phyloP scores from a whole-genome alignment of 2,888 invertebrate species.

The Drosophila leonis region DNA sequence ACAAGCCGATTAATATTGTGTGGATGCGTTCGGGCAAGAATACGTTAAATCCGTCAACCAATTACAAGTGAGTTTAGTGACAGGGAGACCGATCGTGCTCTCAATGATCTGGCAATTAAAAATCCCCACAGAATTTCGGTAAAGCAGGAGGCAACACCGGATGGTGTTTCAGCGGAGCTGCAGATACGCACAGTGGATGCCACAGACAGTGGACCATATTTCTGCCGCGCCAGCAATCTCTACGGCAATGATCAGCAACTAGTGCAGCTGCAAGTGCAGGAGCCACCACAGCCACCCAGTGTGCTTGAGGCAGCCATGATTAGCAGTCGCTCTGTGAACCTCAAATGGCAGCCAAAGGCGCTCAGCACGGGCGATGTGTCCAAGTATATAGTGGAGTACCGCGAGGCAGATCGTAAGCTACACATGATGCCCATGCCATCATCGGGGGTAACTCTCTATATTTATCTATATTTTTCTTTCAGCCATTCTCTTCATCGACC shows the following conservation, averaged over 20 bases:
- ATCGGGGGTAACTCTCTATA: background rate
- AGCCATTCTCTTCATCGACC: conserved; percentile 83
- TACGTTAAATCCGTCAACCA: conserved; percentile 90
- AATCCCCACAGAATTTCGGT: conserved; percentile 86
- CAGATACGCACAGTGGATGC: conserved; percentile 90
- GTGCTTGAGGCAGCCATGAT: conserved; percentile 89
- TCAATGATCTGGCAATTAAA: conserved; percentile 12
- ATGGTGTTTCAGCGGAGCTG: conserved; percentile 90
- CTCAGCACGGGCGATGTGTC: conserved; percentile 90
- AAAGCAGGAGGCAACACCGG: conserved; percentile 89
- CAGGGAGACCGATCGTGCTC: background rate
- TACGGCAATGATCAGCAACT: conserved; percentile 90
- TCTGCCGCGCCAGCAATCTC: conserved; percentile 91
- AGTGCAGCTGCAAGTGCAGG: conserved; percentile 91
- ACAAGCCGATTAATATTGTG: conserved; percentile 91
- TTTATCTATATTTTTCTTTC: conserved; percentile 4
- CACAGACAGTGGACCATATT: conserved; percentile 91
- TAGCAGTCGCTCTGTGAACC: conserved; percentile 90
- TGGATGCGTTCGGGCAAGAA: conserved; percentile 91
- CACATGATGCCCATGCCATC: fast-evolving
- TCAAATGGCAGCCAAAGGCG: conserved; percentile 91
- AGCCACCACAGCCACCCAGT: conserved; percentile 90
- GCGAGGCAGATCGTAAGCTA: conserved; percentile 88
- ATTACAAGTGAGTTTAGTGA: conserved; percentile 87
- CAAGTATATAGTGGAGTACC: conserved; percentile 90